Evolutionary conservation across 2,113 vertebrate genomes (phyloP).

Genomic region (Hypomesus transpacificus): DNA sequence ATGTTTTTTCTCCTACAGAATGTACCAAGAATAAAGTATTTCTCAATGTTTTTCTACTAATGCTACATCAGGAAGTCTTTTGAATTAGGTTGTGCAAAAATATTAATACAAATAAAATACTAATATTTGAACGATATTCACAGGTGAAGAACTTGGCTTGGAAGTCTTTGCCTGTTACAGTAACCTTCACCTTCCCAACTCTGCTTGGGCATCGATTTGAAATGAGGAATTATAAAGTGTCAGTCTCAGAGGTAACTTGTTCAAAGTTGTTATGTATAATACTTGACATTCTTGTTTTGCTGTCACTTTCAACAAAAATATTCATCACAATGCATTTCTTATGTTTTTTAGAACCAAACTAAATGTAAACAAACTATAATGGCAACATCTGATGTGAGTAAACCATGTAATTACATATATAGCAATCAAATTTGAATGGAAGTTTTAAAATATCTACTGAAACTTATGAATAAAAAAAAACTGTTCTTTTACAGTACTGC

Average conservation of each 20-base stretch:
- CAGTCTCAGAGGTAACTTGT: conserved; percentile 41
- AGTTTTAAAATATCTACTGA: not conserved
- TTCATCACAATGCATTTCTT: not conserved
- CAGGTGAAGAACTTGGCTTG: conserved; percentile 63
- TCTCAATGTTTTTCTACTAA: too few species aligned
- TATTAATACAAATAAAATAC: conserved; percentile 1
- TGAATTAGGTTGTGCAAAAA: not conserved
- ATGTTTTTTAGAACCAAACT: conserved; percentile 49
- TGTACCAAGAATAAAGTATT: too few species aligned
- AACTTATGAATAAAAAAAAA: not conserved
- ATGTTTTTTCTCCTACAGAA: too few species aligned
- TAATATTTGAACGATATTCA: not conserved
- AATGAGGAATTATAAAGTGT: conserved; percentile 39
- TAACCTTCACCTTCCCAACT: conserved; percentile 54
- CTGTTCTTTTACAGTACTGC: conserved; percentile 48
- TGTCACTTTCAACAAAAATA: not conserved
- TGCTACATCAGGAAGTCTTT: too few species aligned
- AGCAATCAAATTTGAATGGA: not conserved
- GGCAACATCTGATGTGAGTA: conserved; percentile 33
- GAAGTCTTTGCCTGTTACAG: conserved; percentile 52
- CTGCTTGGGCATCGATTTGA: conserved; percentile 51
- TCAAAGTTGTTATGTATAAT: not conserved
- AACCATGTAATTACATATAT: not conserved
- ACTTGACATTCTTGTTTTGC: too few species aligned
- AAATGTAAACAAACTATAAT: conserved; percentile 19